phyloP scores from a whole-genome alignment of 2,888 invertebrate genomes.

The Strigamia crassipes region DNA sequence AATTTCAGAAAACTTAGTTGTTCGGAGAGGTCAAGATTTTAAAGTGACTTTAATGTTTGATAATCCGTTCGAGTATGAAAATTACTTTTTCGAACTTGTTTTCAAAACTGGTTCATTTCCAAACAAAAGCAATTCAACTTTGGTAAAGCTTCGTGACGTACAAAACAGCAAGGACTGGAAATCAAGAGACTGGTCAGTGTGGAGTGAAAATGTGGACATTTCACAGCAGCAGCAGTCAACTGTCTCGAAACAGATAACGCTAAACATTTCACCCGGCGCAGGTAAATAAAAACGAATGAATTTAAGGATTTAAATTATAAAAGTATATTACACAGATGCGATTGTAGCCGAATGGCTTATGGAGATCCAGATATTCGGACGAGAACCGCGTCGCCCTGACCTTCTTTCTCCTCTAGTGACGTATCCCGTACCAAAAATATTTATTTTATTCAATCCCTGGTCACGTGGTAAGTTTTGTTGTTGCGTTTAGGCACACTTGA shows the following conservation, averaged over 20 bases:
- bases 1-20: neutral
- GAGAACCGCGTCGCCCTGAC: neutral
- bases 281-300: neutral
- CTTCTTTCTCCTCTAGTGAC: neutral
- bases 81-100: neutral
- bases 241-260: neutral
- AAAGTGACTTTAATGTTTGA: neutral
- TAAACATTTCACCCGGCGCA: neutral
- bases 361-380: neutral
- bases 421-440: conserved; percentile 55
- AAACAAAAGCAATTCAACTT: neutral
- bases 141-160: neutral
- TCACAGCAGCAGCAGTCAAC: neutral
- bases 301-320: neutral
- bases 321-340: neutral
- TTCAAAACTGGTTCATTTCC: conserved; percentile 17
- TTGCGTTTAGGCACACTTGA: conserved; percentile 6
- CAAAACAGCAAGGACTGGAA: neutral
- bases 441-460: conserved; percentile 61
- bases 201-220: neutral
- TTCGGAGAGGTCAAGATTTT: conserved; percentile 8
- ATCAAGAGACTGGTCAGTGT: neutral
- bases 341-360: conserved; percentile 19
- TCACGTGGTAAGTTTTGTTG: conserved; percentile 55
- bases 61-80: neutral